A percentile compares a stretch with the other conserved stretches of the same genome.
These are phyloP conservation scores for Microtus agrestis DNA, from an alignment of 2,797 vertebrate genomes.

Conservation along the genomic window DNA sequence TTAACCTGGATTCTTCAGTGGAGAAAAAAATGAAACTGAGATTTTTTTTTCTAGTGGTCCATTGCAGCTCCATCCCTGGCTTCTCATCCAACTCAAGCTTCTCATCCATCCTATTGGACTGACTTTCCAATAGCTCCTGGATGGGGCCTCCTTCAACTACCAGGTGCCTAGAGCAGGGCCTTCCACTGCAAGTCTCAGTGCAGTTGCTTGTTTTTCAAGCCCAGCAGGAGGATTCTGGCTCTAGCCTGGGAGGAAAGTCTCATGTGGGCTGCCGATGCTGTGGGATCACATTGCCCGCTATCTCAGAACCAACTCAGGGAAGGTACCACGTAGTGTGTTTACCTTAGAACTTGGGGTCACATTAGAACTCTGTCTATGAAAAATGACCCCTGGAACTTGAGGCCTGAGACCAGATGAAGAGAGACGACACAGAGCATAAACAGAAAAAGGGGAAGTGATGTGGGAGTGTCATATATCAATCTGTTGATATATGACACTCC, in stretches of 20 bases:
- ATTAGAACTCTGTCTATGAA: not conserved
- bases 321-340: too few species aligned
- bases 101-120: too few species aligned
- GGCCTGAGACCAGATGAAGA: too few species aligned
- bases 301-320: too few species aligned
- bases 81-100: not conserved
- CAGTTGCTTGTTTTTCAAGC: not conserved
- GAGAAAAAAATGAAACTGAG: not conserved
- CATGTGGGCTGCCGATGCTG: not conserved
- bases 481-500: too few species aligned
- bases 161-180: too few species aligned
- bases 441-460: too few species aligned
- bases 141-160: rapidly evolving
- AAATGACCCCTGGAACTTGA: not conserved
- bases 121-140: not conserved
- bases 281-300: too few species aligned
- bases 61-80: too few species aligned
- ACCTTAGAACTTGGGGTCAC: too few species aligned
- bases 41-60: not conserved
- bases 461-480: too few species aligned
- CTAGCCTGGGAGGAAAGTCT: not conserved
- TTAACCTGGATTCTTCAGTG: not conserved
- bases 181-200: not conserved
- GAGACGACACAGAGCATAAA: not conserved
- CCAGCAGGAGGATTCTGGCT: not conserved